A percentile compares a stretch with the other conserved stretches of the same genome.
phyloP scores from a whole-genome alignment of 2,113 vertebrate genomes.

The Telmatochromis sp. region DNA sequence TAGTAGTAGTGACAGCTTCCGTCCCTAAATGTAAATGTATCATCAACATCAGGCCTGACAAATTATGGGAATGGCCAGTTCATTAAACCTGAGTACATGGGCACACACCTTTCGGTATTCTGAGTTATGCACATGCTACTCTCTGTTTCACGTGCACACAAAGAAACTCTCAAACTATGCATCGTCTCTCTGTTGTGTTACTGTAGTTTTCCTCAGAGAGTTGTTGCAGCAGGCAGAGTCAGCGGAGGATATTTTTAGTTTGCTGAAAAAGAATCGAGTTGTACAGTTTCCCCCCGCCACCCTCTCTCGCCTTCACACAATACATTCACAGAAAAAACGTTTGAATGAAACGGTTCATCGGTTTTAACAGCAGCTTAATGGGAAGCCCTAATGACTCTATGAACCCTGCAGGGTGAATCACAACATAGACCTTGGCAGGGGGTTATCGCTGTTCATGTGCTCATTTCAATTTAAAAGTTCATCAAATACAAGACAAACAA shows the following conservation, averaged over 20 bases:
- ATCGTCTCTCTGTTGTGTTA: not conserved
- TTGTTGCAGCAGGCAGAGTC: constrained; percentile 1
- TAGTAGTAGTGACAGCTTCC: not conserved
- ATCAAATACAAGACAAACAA: not conserved
- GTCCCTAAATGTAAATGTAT: not conserved
- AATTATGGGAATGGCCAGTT: not conserved
- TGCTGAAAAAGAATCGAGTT: not conserved
- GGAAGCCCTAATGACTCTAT: not conserved
- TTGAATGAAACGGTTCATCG: not conserved
- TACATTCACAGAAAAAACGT: not conserved
- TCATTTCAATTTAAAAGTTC: not conserved
- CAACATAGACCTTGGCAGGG: not conserved
- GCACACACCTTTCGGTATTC: not conserved
- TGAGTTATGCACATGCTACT: not conserved
- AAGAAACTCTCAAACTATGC: not conserved
- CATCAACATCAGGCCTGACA: not conserved
- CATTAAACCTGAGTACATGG: not conserved
- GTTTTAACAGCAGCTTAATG: not conserved
- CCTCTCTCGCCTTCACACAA: not conserved
- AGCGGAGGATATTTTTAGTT: constrained; percentile 46
- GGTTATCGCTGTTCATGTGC: not conserved
- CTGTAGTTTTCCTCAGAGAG: constrained; percentile 25
- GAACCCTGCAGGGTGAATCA: not conserved
- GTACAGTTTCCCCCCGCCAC: not conserved
- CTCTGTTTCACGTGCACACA: not conserved